Evolutionary conservation across 2,113 vertebrate species (phyloP).

Genomic region (Tenebrosternarchus preto): DNA sequence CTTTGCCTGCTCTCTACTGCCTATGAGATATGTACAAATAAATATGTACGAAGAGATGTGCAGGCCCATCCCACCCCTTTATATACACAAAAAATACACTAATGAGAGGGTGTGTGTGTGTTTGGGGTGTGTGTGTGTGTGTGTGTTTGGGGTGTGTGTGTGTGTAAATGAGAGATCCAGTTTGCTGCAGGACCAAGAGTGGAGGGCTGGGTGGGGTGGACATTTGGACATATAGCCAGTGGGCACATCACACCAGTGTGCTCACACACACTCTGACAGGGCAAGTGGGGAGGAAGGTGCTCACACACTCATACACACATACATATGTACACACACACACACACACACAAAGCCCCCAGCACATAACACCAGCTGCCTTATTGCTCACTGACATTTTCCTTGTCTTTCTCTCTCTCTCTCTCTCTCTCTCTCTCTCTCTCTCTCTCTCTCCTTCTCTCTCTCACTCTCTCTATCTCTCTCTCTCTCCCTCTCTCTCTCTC

Average conservation of each 20-base stretch:
- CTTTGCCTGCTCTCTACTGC: background rate
- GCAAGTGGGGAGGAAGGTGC: constrained; percentile 55
- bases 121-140: background rate
- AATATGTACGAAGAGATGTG: constrained; percentile 35
- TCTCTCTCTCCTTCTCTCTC: constrained; percentile 7
- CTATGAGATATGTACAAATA: background rate
- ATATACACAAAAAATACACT: too few relatives aligned
- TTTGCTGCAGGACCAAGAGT: constrained; percentile 2
- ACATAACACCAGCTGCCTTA: constrained; percentile 70
- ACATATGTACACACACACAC: constrained; percentile 51
- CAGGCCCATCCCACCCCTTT: constrained; percentile 3
- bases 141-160: too few relatives aligned
- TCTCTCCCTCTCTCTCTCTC: background rate
- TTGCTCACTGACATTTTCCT: constrained; percentile 76
- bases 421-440: constrained; percentile 28
- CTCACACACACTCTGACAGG: constrained; percentile 70
- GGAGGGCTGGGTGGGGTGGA: constrained; percentile 57
- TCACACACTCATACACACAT: constrained; percentile 59
- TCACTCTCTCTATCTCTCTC: background rate
- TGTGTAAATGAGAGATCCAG: background rate
- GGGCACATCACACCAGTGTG: constrained; percentile 66
- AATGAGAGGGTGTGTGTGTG: too few relatives aligned
- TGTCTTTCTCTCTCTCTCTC: constrained; percentile 31
- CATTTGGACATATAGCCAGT: constrained; percentile 63
- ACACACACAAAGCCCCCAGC: constrained; percentile 61